Base-by-base conservation (phyloP, 2,797 vertebrate species). In the Simalia tracyae region DNA sequence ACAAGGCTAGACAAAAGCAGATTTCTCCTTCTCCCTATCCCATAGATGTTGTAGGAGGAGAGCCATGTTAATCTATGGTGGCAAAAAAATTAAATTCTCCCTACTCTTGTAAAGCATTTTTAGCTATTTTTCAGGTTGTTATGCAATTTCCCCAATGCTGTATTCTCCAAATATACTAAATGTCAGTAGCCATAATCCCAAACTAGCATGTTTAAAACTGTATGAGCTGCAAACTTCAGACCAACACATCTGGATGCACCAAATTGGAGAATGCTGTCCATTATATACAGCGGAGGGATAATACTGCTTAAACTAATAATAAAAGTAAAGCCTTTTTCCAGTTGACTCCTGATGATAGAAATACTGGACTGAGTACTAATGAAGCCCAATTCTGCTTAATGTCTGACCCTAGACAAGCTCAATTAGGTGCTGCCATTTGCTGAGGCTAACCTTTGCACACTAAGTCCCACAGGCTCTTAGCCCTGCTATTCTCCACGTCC, bases 1-100 rank as follows among this genome's bases (percentile, higher is more conserved):
- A 15, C 61, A 86, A 90, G 56, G 81, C 85, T n/a, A 94, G 84
- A 56, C 56, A 92, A 31, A 90, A 92, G 28, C 90, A 90, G 89
- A 17, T 42, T 46, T 22, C 31, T 36, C 7, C 9, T 54, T 84
- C 19, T 64, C 60, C 10, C 7, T 46, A 86, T 24, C 7, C 6
- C 12, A 63, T 19, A 86, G 28, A n/a, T 31, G 3, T 76, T 76
- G 72, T 9, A 42, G 72, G 42, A 76, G 19, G 36, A 76, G 3
- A 76, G 8, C 8, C 36, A 76, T 42, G 0, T 42, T 76, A 76
- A 76, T 76, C 19, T 76, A 76, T 76, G 72, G 50, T 42, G 72
- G 72, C 17, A 19, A 42, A 76, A 9, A 22, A 42, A 76, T 42
- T 12, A 10, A 76, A 42, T 42, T 76, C 36, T 46, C 36, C 19